A percentile compares a stretch with the other conserved stretches of the same genome.
Conservation (phyloP, 2,888 invertebrate genomes). For the Drosophila peninsularis region DNA sequence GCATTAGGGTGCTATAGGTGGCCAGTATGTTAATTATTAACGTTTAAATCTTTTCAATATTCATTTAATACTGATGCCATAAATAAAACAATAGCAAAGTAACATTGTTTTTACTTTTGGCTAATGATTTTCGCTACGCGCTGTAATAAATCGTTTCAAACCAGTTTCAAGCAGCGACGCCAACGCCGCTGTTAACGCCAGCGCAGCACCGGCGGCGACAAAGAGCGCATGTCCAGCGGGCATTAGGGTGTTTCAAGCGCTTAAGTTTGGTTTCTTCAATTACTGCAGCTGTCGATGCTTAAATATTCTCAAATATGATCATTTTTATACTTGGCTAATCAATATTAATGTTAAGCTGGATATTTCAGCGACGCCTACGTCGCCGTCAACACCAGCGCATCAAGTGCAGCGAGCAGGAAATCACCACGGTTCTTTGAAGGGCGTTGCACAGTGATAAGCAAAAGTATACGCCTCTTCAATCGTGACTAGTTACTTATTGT, state of each 20-base stretch:
- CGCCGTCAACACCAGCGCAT: background rate
- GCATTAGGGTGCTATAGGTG: conserved; percentile 40
- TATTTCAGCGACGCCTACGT: conserved; percentile 22
- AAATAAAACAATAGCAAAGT: background rate
- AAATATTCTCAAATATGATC: background rate
- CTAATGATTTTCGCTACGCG: too few species aligned
- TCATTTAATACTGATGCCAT: background rate
- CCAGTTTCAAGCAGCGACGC: conserved; percentile 1
- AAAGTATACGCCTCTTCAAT: conserved; percentile 48
- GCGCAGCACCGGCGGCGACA: background rate
- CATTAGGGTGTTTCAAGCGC: conserved; percentile 1
- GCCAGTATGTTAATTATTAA: conserved; percentile 5
- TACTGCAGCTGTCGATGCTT: background rate
- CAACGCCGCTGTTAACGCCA: background rate
- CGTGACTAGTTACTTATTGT: conserved; percentile 8
- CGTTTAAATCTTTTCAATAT: background rate
- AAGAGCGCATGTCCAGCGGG: background rate
- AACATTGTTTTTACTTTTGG: background rate
- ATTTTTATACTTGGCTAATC: background rate
- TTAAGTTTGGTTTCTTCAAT: background rate
- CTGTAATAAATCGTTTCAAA: background rate
- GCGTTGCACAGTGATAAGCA: conserved; percentile 58
- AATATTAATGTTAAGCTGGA: conserved; percentile 44
- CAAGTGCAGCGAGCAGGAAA: conserved; percentile 47
- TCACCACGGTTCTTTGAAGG: conserved; percentile 51